phyloP scores from a whole-genome alignment of 1,140 invertebrate species.

The Bombus confusus region DNA sequence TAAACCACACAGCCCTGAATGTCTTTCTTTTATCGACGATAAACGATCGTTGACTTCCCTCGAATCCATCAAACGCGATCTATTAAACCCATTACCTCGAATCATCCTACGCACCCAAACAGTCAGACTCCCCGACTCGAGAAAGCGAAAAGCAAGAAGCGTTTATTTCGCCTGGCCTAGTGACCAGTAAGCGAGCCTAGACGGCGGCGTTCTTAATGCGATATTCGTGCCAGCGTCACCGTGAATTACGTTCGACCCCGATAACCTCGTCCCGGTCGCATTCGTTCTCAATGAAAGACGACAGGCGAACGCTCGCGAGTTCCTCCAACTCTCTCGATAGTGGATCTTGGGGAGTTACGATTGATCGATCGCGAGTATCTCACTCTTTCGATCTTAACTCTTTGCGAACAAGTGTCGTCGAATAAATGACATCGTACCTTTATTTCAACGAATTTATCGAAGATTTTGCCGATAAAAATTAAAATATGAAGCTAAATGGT shows the following conservation, averaged over 20 bases:
- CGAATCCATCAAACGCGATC: background rate
- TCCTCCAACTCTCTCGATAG: background rate
- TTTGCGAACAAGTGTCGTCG: background rate
- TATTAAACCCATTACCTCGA: background rate
- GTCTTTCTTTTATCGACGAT: background rate
- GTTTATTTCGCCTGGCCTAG: conserved; percentile 19
- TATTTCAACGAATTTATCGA: background rate
- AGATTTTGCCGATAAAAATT: background rate
- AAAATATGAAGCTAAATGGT: background rate
- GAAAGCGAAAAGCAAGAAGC: conserved; percentile 10
- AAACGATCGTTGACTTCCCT: background rate
- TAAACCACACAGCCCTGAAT: background rate
- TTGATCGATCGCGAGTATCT: background rate
- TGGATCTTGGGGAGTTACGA: background rate
- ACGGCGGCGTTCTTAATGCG: conserved; percentile 25
- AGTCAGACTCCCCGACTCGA: background rate
- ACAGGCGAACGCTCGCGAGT: conserved; percentile 6
- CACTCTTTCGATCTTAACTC: background rate
- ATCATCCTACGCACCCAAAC: background rate
- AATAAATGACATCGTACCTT: background rate
- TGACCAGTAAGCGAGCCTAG: conserved; percentile 24
- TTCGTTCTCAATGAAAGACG: conserved; percentile 27
- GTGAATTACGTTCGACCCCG: conserved; percentile 37
- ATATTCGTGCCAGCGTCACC: conserved; percentile 37
- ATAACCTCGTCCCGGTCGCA: conserved; percentile 23